phyloP scores from a whole-genome alignment of 1,140 invertebrate species.

The Temnothorax nylanderi region DNA sequence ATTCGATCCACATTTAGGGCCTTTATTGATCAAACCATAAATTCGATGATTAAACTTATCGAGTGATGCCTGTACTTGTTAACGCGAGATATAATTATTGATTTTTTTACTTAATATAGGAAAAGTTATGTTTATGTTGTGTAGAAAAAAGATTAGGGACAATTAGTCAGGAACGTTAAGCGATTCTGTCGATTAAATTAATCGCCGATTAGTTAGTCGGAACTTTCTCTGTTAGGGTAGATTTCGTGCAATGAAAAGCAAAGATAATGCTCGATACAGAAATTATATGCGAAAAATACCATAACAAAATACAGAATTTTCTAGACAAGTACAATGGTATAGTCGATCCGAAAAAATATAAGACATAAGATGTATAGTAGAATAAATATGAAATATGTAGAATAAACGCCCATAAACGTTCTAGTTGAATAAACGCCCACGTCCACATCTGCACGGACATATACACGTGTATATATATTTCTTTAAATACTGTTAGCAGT shows the following conservation, averaged over 20 bases:
- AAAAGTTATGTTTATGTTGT: neutral
- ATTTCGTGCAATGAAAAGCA: neutral
- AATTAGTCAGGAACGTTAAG: neutral
- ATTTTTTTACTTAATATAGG: neutral
- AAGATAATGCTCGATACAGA: constrained; percentile 4
- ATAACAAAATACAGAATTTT: constrained; percentile 30
- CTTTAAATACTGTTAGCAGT: constrained; percentile 64
- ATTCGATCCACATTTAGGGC: neutral
- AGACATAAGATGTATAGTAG: neutral
- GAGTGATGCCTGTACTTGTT: neutral
- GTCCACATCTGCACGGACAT: neutral
- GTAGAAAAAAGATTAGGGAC: neutral
- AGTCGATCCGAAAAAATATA: neutral
- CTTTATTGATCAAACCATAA: neutral
- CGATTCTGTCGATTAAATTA: neutral
- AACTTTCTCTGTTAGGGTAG: neutral
- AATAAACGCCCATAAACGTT: neutral
- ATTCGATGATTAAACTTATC: neutral
- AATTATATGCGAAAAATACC: constrained; percentile 28
- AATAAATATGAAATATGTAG: constrained; percentile 12
- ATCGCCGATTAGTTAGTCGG: neutral
- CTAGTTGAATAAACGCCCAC: neutral
- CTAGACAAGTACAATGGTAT: neutral
- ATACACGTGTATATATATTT: constrained; percentile 21
- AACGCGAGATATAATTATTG: neutral